Evolutionary conservation across 2,797 vertebrate genomes (phyloP), one percentile per base, ranked within the genome.

Genomic region (Clarias laeviceps): DNA sequence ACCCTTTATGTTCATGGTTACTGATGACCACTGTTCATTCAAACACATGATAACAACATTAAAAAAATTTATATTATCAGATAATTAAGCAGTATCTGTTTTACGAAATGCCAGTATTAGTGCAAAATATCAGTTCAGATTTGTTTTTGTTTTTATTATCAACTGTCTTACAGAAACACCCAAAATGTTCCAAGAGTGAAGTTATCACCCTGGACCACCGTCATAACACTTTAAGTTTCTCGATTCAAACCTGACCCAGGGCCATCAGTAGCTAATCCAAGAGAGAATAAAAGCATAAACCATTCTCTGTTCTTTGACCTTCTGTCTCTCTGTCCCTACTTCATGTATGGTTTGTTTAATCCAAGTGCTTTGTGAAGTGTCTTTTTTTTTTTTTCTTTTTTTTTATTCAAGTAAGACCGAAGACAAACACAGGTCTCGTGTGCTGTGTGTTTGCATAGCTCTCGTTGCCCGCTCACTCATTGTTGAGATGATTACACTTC

Each of bases 401-500:
- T 45, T 59, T 92, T 88, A 90, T 92, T 89, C 93, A 91, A 94
- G 94, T 94, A 94, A 94, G 94, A 93, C 92, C 84, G 89, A 89
- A 83, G 90, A 90, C 93, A 94, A 95, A 94, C 94, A 94, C 84
- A 76, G 90, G 91, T 90, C 80, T 88, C 89, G 88, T 90, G 89
- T 91, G 87, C 87, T 84, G 87, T 89, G 86, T 93, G 93, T 94
- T 95, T 94, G 93, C 93, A 88, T 87, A 92, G 88, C 93, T 91
- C 92, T 93, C 88, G 82, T 90, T 90, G 92, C 88, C 88, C 80
- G 86, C 62, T 91, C 88, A 86, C 45, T 89, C 91, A 92, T 95
- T 95, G 94, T 95, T 88, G 91, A 86, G 89, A 91, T 74, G 80
- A 91, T 92, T 94, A 92, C 93, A 94, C 94, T 94, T 93, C 93